Percentiles rank a stretch among this genome's conserved stretches.
phyloP scores from a whole-genome alignment of 2,888 invertebrate species.

The Trachelus stipa region DNA sequence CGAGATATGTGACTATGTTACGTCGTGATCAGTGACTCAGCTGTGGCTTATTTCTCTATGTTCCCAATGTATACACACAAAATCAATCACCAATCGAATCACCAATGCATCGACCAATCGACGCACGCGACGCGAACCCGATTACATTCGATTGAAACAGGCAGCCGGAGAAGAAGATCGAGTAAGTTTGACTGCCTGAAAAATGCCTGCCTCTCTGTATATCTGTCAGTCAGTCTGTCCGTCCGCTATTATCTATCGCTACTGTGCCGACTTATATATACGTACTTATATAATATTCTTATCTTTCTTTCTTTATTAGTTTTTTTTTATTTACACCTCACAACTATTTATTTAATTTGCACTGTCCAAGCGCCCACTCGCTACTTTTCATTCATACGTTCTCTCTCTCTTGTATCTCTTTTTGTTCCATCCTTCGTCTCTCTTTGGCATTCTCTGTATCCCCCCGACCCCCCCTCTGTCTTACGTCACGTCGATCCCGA shows the following conservation, averaged over 20 bases:
- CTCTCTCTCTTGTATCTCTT: neutral
- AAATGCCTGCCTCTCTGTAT: constrained; percentile 34
- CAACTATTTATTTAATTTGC: neutral
- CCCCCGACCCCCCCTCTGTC: neutral
- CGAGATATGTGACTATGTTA: neutral
- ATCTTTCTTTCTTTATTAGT: constrained; percentile 13
- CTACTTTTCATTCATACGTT: neutral
- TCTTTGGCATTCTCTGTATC: neutral
- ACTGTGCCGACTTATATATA: neutral
- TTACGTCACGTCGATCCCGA: neutral
- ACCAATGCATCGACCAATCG: constrained; percentile 38
- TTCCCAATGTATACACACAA: constrained; percentile 36
- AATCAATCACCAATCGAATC: constrained; percentile 48
- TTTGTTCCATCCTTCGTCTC: neutral
- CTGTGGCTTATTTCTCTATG: constrained; percentile 59
- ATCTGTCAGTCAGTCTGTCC: constrained; percentile 51
- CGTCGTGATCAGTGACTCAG: constrained; percentile 54
- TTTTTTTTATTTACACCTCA: neutral
- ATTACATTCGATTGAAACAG: constrained; percentile 64
- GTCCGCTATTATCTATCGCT: constrained; percentile 41
- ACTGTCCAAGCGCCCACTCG: neutral
- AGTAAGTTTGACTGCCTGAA: constrained; percentile 69
- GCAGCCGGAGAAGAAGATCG: constrained; percentile 77
- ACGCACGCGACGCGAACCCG: constrained; percentile 52
- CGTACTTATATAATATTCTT: neutral